Conservation (phyloP, 2,113 vertebrate genomes). For the Gymnocephalus cernua region DNA sequence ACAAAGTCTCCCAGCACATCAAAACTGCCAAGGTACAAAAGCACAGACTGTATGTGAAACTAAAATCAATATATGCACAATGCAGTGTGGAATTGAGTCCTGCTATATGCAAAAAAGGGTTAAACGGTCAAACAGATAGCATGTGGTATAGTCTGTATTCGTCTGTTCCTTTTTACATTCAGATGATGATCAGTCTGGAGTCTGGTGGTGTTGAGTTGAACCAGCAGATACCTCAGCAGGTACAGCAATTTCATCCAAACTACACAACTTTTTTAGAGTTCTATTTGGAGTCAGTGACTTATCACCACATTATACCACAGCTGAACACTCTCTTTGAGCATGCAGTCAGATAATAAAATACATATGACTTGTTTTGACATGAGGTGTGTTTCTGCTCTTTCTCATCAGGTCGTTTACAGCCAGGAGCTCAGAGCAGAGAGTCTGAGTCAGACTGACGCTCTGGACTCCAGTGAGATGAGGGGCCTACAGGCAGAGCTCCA, state of each 20-base stretch:
- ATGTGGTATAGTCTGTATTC: not conserved
- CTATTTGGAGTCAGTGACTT: not conserved
- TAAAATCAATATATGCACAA: not conserved
- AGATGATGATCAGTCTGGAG: constrained; percentile 88
- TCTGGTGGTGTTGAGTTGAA: constrained; percentile 59
- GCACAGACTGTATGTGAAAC: not conserved
- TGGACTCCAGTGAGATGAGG: constrained; percentile 75
- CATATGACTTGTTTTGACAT: not conserved
- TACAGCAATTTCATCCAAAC: constrained; percentile 19
- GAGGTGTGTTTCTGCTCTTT: constrained; percentile 1
- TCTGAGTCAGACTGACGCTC: constrained; percentile 18
- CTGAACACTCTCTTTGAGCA: not conserved
- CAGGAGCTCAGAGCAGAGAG: constrained; percentile 53
- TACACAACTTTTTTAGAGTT: not conserved
- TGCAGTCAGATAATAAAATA: constrained; percentile 7
- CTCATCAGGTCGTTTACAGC: constrained; percentile 53
- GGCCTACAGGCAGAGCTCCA: constrained; percentile 87
- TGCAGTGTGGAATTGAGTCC: not conserved
- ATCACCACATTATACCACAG: not conserved
- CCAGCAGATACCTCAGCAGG: constrained; percentile 59
- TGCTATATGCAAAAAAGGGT: accelerated
- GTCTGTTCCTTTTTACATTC: constrained; percentile 4
- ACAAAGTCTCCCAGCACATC: constrained; percentile 96
- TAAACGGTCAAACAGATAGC: not conserved
- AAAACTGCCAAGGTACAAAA: constrained; percentile 88